These are phyloP conservation scores for Ibycter americanus DNA, from an alignment of 2,797 vertebrate genomes.

Conservation along the genomic window DNA sequence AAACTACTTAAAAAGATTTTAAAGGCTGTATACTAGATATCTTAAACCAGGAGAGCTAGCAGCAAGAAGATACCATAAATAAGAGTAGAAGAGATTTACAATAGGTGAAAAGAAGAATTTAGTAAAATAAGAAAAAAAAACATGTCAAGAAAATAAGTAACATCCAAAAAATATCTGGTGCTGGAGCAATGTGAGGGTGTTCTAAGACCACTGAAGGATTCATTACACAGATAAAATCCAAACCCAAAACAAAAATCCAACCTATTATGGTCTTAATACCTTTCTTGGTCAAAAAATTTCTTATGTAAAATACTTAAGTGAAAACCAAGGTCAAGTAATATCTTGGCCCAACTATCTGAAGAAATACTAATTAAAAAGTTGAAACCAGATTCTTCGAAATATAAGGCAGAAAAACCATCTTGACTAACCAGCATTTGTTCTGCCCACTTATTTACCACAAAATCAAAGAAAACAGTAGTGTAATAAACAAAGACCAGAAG, in stretches of 20 bases:
- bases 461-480: background rate
- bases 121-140: background rate
- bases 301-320: background rate
- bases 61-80: background rate
- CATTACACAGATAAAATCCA: background rate
- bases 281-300: background rate
- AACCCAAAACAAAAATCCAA: background rate
- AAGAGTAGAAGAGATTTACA: background rate
- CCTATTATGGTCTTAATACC: background rate
- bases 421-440: background rate
- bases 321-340: background rate
- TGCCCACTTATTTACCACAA: background rate
- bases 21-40: background rate
- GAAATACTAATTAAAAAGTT: background rate
- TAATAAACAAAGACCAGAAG: background rate
- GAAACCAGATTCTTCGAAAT: background rate
- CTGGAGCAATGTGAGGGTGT: background rate
- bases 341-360: background rate
- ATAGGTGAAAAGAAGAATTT: background rate
- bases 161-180: background rate
- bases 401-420: background rate
- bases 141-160: background rate
- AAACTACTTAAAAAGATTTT: background rate
- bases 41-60: background rate
- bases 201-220: background rate